Evolutionary conservation across 1,140 invertebrate genomes (phyloP).

Genomic region (Meloidogyne exigua): DNA sequence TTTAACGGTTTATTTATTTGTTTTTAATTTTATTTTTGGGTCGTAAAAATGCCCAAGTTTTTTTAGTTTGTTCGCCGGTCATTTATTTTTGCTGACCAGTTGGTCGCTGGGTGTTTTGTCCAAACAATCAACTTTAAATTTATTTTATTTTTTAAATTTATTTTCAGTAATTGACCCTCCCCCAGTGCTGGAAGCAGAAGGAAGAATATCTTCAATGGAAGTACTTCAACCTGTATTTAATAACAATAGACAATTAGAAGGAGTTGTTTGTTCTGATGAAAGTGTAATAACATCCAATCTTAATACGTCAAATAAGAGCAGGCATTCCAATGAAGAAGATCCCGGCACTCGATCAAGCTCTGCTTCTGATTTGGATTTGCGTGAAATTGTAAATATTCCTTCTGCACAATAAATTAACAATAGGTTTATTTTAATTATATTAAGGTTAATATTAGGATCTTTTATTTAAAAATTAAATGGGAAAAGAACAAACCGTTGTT

Average conservation of each 20-base stretch:
- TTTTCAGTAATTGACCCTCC: slow-evolving; percentile 30
- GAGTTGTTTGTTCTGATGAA: slow-evolving; percentile 2
- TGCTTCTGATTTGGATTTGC: slow-evolving; percentile 21
- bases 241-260: neutral
- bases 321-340: slow-evolving; percentile 19
- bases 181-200: slow-evolving; percentile 30
- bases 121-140: too few species aligned
- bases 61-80: too few species aligned
- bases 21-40: too few species aligned
- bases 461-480: too few species aligned
- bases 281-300: neutral
- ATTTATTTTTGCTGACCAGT: too few species aligned
- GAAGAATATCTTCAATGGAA: slow-evolving; percentile 15
- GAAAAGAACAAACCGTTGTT: too few species aligned
- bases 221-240: neutral
- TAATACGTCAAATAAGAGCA: neutral
- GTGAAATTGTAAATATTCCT: slow-evolving; percentile 8
- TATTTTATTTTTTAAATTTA: too few species aligned
- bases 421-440: neutral
- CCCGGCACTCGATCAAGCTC: slow-evolving; percentile 17
- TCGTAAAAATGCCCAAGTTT: too few species aligned
- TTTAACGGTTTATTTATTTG: too few species aligned
- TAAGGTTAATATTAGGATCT: too few species aligned
- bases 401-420: too few species aligned
- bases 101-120: too few species aligned